Evolutionary conservation across 2,888 invertebrate species (phyloP).

Genomic region (Zaprionus lineosus): DNA sequence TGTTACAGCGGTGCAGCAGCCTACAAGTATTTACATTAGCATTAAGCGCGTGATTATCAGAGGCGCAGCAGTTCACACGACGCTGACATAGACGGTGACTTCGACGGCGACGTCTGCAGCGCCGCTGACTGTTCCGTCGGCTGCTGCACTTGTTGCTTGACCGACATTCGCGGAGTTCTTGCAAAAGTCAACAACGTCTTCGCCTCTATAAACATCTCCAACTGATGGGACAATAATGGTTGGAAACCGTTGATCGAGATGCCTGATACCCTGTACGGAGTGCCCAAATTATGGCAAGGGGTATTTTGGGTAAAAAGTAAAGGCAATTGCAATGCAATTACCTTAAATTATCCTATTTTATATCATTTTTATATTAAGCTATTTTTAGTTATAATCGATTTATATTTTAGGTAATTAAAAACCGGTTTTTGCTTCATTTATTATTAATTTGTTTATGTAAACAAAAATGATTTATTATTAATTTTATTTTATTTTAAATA

Average conservation of each 20-base stretch:
- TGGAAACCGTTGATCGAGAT: slow-evolving; percentile 43
- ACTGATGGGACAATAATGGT: slow-evolving; percentile 45
- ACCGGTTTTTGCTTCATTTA: no score
- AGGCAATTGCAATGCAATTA: no score
- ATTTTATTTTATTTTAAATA: no score
- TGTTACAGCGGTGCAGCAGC: not conserved
- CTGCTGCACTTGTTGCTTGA: slow-evolving; percentile 75
- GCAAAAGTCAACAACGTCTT: slow-evolving; percentile 30
- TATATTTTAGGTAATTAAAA: no score
- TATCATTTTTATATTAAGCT: no score
- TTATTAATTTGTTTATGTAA: no score
- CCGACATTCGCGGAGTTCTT: slow-evolving; percentile 59
- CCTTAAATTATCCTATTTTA: no score
- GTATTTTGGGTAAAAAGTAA: not conserved
- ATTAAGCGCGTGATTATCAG: slow-evolving; percentile 49
- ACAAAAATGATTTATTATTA: no score
- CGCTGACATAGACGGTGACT: slow-evolving; percentile 2
- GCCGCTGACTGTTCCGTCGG: not conserved
- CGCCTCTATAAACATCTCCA: slow-evolving; percentile 24
- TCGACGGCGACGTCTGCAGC: not conserved
- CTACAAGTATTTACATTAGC: slow-evolving; percentile 27
- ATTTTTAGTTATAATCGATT: no score
- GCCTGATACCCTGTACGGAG: not conserved
- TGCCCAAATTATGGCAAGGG: not conserved
- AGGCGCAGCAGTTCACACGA: slow-evolving; percentile 43